Conservation (phyloP, 2,797 vertebrate genomes). For the Platalea minor region DNA sequence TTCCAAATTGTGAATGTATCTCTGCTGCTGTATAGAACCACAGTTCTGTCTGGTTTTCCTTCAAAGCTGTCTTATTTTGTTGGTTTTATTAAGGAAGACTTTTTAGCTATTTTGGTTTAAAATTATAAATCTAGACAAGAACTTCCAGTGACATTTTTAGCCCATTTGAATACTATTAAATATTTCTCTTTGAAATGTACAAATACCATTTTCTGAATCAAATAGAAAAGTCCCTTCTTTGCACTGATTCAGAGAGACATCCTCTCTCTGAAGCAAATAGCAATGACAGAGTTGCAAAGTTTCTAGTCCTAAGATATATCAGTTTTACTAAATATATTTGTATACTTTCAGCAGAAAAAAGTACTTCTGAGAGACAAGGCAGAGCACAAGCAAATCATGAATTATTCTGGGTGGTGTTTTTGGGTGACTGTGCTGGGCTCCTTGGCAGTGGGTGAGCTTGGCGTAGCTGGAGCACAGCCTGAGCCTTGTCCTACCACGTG, state of each 20-base stretch:
- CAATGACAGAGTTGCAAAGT: neutral
- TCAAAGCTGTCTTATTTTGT: neutral
- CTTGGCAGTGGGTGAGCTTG: neutral
- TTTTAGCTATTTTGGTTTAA: neutral
- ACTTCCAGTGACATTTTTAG: neutral
- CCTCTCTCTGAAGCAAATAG: neutral
- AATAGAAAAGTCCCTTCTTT: neutral
- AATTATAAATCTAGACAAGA: neutral
- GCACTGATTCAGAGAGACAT: neutral
- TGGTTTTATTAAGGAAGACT: neutral
- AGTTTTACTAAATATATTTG: neutral
- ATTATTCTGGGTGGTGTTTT: neutral
- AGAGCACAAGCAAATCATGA: neutral
- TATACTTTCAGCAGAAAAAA: neutral
- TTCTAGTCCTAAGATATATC: neutral
- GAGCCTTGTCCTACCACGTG: neutral
- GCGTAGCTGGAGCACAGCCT: neutral
- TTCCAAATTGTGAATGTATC: neutral
- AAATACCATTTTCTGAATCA: neutral
- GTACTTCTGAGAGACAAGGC: neutral
- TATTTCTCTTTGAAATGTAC: neutral
- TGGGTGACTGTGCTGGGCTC: neutral
- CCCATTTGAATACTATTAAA: neutral
- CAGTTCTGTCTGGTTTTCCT: neutral
- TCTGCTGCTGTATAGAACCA: neutral